Conservation (phyloP, 2,888 invertebrate species). For the Coelinius sp. region DNA sequence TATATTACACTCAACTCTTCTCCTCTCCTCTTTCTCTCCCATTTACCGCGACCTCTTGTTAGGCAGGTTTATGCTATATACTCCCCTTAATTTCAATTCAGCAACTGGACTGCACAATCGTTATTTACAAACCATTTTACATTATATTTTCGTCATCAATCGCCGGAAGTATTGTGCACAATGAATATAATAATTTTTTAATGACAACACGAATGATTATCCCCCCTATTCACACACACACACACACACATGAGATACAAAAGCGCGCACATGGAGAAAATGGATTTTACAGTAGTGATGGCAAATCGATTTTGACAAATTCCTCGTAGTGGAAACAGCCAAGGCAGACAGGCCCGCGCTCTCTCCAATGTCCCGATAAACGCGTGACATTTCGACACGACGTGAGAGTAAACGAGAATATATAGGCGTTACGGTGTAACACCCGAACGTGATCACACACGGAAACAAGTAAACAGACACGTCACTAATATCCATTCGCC, state of each 20-base stretch:
- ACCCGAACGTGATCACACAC: neutral
- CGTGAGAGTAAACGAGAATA: conserved; percentile 27
- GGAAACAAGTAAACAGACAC: neutral
- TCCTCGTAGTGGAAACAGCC: conserved; percentile 7
- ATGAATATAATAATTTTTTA: conserved; percentile 20
- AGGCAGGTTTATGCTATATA: neutral
- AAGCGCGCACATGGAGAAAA: neutral
- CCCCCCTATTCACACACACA: neutral
- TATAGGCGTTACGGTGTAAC: conserved; percentile 19
- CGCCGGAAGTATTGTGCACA: neutral
- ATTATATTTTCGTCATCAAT: neutral
- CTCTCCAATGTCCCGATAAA: conserved; percentile 19
- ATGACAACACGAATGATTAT: conserved; percentile 4
- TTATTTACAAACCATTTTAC: conserved; percentile 1
- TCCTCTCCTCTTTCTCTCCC: neutral
- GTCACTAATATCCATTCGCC: conserved; percentile 13
- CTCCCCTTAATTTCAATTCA: conserved; percentile 11
- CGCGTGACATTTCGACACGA: conserved; percentile 45
- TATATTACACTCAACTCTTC: conserved; percentile 28
- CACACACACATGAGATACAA: neutral
- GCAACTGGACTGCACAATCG: neutral
- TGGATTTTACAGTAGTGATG: conserved; percentile 16
- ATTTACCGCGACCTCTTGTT: neutral
- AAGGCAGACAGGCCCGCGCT: neutral
- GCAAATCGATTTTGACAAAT: conserved; percentile 30